Evolutionary conservation across 2,888 invertebrate species (phyloP).

Genomic region (Pycnomerus fuliginosus): DNA sequence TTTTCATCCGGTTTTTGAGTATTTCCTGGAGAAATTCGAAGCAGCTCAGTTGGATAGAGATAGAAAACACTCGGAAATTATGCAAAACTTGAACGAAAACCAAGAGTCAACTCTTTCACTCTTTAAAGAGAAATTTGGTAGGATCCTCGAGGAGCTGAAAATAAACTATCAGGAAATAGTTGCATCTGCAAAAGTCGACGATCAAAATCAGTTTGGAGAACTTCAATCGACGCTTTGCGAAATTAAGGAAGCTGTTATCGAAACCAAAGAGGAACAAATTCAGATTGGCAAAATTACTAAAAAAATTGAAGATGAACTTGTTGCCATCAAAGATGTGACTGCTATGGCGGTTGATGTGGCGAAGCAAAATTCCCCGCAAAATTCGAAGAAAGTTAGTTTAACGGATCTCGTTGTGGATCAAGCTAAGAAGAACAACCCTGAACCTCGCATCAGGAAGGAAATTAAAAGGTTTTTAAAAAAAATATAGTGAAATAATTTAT

Average conservation of each 20-base stretch:
- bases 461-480: too few relatives aligned
- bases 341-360: too few relatives aligned
- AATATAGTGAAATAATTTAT: too few relatives aligned
- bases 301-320: too few relatives aligned
- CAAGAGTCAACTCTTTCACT: slow-evolving; percentile 12
- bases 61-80: slow-evolving; percentile 7
- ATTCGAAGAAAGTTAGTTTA: too few relatives aligned
- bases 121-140: slow-evolving; percentile 10
- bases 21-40: slow-evolving; percentile 8
- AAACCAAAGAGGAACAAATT: background rate
- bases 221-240: slow-evolving; percentile 6
- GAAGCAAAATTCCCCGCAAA: too few relatives aligned
- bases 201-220: slow-evolving; percentile 4
- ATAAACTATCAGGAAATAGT: slow-evolving; percentile 3
- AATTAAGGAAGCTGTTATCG: background rate
- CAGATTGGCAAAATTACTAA: slow-evolving; percentile 3
- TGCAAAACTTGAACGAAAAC: slow-evolving; percentile 14
- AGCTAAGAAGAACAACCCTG: too few relatives aligned
- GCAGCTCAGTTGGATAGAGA: slow-evolving; percentile 7
- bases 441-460: too few relatives aligned
- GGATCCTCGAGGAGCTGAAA: slow-evolving; percentile 14
- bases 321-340: too few relatives aligned
- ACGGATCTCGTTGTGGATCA: too few relatives aligned
- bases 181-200: slow-evolving; percentile 1
- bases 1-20: background rate